Base-by-base conservation (phyloP, 2,797 vertebrate species). In the Catamblyrhynchus diadema region DNA sequence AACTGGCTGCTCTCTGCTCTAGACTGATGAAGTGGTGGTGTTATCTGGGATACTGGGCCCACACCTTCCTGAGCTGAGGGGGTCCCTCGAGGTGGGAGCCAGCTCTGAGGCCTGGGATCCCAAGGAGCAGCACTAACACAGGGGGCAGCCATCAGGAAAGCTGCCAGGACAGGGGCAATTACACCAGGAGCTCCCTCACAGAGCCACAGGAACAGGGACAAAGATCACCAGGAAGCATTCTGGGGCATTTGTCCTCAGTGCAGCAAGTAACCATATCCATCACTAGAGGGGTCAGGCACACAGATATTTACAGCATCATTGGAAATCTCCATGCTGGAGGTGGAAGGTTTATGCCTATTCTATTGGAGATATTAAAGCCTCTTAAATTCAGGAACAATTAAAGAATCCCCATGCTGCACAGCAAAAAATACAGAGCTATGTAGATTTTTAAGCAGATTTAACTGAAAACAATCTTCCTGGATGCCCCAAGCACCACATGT, bases 191-290 rank as follows among this genome's bases (percentile, higher is more conserved):
- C 67, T 56, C 47, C 64, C 67, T 37, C 14, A 3, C 41, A 61
- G 66, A 47, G 53, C 51, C 5, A 6, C 67, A 53, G 65, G 32
- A 27, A 20, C 22, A 1, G 1, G 8, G 37, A 41, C 23, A 41
- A 42, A 28, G 16, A 32, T 19, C 61, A 9, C 7, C 14, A 6
- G 25, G 16, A 60, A 42, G 23, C 2, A 1, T 17, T 73, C 62
- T 6, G 14, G 12, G 50, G 15, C 0, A 0, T 44, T 7, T 15
- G 23, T 39, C 42, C 50, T 53, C 53, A 48, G 64, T n/a, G n/a
- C n/a, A n/a, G n/a, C n/a, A n/a, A n/a, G n/a, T 6, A 70, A 57
- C 21, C 1, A 0, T 1, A 54, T 11, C 37, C 4, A 11, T 5
- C 2, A 3, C 25, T 8, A 8, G 17, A 53, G 44, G 19, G 18